These are phyloP conservation scores for Scaptomyza reducta DNA, from an alignment of 2,888 invertebrate species.

Conservation along the genomic window DNA sequence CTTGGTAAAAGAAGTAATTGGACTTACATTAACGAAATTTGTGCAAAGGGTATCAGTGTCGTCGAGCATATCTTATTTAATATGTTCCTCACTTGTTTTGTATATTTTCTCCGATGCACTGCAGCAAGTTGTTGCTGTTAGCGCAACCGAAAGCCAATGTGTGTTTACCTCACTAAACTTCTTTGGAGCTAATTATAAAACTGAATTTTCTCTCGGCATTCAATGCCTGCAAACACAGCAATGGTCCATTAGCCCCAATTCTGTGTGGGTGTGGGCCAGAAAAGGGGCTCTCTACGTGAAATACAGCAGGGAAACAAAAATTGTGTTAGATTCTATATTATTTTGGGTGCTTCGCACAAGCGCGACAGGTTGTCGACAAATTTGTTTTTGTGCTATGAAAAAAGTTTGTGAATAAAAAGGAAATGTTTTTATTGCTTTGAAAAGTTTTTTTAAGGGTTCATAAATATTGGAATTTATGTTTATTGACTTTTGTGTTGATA, in stretches of 20 bases:
- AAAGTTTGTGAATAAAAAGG: neutral
- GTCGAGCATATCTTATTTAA: neutral
- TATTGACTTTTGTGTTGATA: neutral
- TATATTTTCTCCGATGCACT: conserved; percentile 31
- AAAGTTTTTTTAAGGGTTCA: neutral
- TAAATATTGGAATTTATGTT: neutral
- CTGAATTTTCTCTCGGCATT: conserved; percentile 34
- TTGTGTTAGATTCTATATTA: neutral
- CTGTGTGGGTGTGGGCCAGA: conserved; percentile 36
- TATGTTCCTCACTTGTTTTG: conserved; percentile 32
- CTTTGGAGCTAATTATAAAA: conserved; percentile 72
- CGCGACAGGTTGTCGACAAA: conserved; percentile 1
- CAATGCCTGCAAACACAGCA: conserved; percentile 55
- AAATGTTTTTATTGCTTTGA: neutral
- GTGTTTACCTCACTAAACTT: conserved; percentile 69
- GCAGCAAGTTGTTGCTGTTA: conserved; percentile 48
- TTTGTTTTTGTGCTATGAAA: neutral
- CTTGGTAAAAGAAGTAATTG: too few relatives aligned
- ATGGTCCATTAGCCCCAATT: conserved; percentile 74
- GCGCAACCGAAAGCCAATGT: conserved; percentile 63
- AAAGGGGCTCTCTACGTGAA: conserved; percentile 23
- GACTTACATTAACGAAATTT: neutral
- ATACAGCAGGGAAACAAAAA: conserved; percentile 27
- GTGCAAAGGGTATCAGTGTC: neutral
- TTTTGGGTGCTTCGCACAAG: conserved; percentile 2